These are phyloP conservation scores for Danionella cerebrum DNA, from an alignment of 2,113 vertebrate genomes.

Conservation along the genomic window DNA sequence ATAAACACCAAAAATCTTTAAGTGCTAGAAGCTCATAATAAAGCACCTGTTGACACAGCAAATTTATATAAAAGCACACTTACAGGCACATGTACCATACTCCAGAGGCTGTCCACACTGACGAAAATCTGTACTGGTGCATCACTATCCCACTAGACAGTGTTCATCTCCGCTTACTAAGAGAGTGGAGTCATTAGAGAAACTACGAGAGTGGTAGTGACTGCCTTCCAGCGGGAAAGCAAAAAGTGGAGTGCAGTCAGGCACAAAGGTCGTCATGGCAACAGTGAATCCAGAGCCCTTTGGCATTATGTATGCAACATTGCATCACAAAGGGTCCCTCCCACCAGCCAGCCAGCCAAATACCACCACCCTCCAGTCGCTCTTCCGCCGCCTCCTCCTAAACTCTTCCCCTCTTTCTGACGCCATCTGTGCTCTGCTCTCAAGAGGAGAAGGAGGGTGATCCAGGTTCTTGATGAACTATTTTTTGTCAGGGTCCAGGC, in stretches of 20 bases:
- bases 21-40: background rate
- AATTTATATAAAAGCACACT: background rate
- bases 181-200: constrained; percentile 39
- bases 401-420: constrained; percentile 40
- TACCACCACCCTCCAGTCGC: constrained; percentile 56
- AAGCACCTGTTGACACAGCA: constrained; percentile 31
- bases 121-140: constrained; percentile 27
- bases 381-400: constrained; percentile 35
- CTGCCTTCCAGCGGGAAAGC: constrained; percentile 56
- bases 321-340: constrained; percentile 82
- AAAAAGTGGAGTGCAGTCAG: constrained; percentile 72
- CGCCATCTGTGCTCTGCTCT: constrained; percentile 48
- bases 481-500: background rate
- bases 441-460: background rate
- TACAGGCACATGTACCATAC: constrained; percentile 67
- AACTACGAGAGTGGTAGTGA: constrained; percentile 48
- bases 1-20: background rate
- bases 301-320: constrained; percentile 84
- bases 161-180: constrained; percentile 28
- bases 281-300: constrained; percentile 79
- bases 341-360: constrained; percentile 66
- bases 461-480: constrained; percentile 25
- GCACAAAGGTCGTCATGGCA: constrained; percentile 95
- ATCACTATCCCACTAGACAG: constrained; percentile 16
- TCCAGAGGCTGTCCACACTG: constrained; percentile 33